A percentile compares a stretch with the other conserved stretches of the same genome.
Evolutionary conservation across 2,113 vertebrate species (phyloP).

Genomic region (Clinocottus analis): DNA sequence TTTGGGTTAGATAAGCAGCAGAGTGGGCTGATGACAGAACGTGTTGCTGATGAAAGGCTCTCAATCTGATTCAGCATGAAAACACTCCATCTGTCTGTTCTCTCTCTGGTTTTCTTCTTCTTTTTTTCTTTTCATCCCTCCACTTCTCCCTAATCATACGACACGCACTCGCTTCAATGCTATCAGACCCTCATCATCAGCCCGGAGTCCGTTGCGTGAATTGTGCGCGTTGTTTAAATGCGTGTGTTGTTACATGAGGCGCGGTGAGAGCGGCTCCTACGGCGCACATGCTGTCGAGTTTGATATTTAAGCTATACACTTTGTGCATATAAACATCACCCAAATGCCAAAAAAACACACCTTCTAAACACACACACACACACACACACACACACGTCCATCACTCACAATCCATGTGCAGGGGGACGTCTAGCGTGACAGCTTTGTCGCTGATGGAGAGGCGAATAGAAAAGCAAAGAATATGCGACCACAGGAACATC

Average conservation of each 20-base stretch:
- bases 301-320: not conserved
- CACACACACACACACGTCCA: constrained; percentile 8
- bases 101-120: not conserved
- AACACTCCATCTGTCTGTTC: constrained; percentile 64
- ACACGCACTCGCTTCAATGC: constrained; percentile 10
- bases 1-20: constrained; percentile 59
- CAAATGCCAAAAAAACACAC: not conserved
- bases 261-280: too few relatives aligned
- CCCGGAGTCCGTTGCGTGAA: not conserved
- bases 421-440: constrained; percentile 40
- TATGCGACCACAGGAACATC: constrained; percentile 34
- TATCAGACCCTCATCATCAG: not conserved
- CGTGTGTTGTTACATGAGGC: not conserved
- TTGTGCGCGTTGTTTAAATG: not conserved
- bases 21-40: constrained; percentile 59
- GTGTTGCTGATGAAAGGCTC: constrained; percentile 59
- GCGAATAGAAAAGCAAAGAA: constrained; percentile 29
- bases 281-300: not conserved
- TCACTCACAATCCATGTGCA: constrained; percentile 23
- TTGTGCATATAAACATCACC: not conserved
- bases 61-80: constrained; percentile 60
- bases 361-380: too few relatives aligned
- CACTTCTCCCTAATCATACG: constrained; percentile 16
- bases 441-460: constrained; percentile 32
- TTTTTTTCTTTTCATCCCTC: constrained; percentile 9